A percentile compares a stretch with the other conserved stretches of the same genome.
Conservation (phyloP, 2,797 vertebrate genomes). For the Eulemur coronatus region DNA sequence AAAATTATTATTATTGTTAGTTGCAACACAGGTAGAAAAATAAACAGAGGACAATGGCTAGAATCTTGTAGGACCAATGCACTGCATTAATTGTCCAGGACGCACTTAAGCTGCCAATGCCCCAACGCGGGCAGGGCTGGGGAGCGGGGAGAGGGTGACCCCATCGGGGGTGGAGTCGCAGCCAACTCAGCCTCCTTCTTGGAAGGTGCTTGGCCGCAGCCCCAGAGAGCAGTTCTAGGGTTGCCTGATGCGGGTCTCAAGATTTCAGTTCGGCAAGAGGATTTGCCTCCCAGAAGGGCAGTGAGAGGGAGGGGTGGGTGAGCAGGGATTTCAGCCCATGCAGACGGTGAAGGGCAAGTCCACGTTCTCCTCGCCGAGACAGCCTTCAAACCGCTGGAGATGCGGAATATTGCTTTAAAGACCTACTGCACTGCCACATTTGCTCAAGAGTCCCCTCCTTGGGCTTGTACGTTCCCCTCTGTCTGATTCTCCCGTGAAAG, state of each 20-base stretch:
- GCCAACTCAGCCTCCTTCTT: background rate
- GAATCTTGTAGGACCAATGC: constrained; percentile 30
- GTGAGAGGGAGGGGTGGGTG: background rate
- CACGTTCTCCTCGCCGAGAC: background rate
- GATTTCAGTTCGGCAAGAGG: background rate
- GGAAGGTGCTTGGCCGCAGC: constrained; percentile 22
- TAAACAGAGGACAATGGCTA: background rate
- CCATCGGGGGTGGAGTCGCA: background rate
- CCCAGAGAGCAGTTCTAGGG: background rate
- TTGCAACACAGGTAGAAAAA: constrained; percentile 59
- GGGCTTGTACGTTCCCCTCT: background rate
- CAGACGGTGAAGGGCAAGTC: background rate
- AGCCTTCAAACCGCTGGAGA: background rate
- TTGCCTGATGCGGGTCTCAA: background rate
- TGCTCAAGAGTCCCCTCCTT: background rate
- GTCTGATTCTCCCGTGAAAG: background rate
- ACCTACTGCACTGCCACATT: fast-evolving
- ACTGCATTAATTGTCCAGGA: constrained; percentile 50
- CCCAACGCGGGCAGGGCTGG: background rate
- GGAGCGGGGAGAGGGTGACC: background rate
- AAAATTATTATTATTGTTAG: background rate
- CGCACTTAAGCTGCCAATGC: background rate
- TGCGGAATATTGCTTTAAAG: background rate
- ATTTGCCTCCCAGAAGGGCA: background rate
- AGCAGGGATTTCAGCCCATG: background rate